A percentile compares a stretch with the other conserved stretches of the same genome.
Evolutionary conservation across 2,797 vertebrate genomes (phyloP).

Genomic region (Microctenopoma steveboyesi): DNA sequence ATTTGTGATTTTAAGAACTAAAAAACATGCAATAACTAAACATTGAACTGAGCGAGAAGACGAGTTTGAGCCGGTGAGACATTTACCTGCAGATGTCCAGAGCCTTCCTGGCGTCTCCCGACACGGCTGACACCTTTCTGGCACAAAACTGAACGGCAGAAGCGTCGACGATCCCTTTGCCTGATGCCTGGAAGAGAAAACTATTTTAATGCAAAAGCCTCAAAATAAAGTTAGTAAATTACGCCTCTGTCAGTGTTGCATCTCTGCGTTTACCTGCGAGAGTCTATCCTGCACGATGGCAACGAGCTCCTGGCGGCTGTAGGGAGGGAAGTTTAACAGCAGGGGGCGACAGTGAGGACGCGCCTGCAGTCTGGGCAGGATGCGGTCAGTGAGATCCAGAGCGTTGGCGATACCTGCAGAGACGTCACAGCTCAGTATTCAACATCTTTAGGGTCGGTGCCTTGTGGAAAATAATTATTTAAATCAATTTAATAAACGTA

Average conservation of each 20-base stretch:
- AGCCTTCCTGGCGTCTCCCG: slow-evolving; percentile 93
- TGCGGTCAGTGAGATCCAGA: slow-evolving; percentile 92
- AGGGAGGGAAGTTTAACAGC: slow-evolving; percentile 91
- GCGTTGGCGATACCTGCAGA: slow-evolving; percentile 92
- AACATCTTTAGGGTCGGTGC: too few relatives aligned
- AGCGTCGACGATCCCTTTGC: slow-evolving; percentile 85
- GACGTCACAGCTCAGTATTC: background rate
- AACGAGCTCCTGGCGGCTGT: slow-evolving; percentile 89
- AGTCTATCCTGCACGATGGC: slow-evolving; percentile 91
- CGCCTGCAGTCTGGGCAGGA: slow-evolving; percentile 89
- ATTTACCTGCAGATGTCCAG: slow-evolving; percentile 93
- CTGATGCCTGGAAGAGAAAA: slow-evolving; percentile 77
- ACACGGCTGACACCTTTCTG: slow-evolving; percentile 93
- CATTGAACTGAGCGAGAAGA: too few relatives aligned
- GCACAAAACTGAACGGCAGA: slow-evolving; percentile 95
- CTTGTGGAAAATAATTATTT: too few relatives aligned
- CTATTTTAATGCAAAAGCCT: background rate
- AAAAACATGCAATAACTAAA: too few relatives aligned
- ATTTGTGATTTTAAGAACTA: too few relatives aligned
- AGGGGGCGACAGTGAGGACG: slow-evolving; percentile 83
- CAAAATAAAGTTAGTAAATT: background rate
- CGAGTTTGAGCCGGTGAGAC: too few relatives aligned
- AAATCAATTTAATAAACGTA: too few relatives aligned
- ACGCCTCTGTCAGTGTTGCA: background rate
- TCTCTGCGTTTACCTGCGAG: slow-evolving; percentile 75